Evolutionary conservation across 2,888 invertebrate genomes (phyloP), one percentile per base, ranked within the genome.

Genomic region (Sphaeridia pumilis): DNA sequence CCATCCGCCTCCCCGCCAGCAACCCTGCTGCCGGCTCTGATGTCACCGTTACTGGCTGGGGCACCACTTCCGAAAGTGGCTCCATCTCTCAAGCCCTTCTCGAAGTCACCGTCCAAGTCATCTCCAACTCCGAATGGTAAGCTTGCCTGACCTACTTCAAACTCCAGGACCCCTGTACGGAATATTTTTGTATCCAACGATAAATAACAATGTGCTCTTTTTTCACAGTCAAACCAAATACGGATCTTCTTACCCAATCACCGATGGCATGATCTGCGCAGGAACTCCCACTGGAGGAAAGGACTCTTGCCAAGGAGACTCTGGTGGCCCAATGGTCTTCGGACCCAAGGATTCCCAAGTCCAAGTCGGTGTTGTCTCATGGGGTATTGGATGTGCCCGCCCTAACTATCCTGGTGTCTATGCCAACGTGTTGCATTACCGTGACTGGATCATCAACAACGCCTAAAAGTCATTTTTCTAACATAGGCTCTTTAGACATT

Each of bases 241-340:
- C n/a, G n/a, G n/a, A n/a, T n/a, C n/a, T n/a, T n/a, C n/a, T n/a
- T n/a, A n/a, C n/a, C n/a, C n/a, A n/a, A n/a, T 48, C 27, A 3
- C 26, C 20, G 48, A 48, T 17, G 17, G 17, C 17, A 48, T 48
- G 48, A 38, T 48, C 48, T 48, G 48, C 48, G 48, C 48, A 4
- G 48, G 41, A 26, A 3, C 27, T 3, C n/a, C 7, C 10, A 27
- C 24, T 22, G 48, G 48, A 27, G 48, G 48, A 24, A 48, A 48
- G 41, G 48, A 48, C 41, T 24, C 25, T 26, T 48, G 48, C 41
- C 41, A 20, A 20, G 41, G 3, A 42, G 42, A 42, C 42, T 42
- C 42, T 42, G 42, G 42, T 42, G 42, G 42, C 42, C 42, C 42
- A 17, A 4, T 42, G 42, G 42, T 42, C 22, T 3, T 20, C 7